Percentiles rank a stretch among this genome's conserved stretches.
phyloP scores from a whole-genome alignment of 2,113 vertebrate species.

The Anarrhichthys ocellatus region DNA sequence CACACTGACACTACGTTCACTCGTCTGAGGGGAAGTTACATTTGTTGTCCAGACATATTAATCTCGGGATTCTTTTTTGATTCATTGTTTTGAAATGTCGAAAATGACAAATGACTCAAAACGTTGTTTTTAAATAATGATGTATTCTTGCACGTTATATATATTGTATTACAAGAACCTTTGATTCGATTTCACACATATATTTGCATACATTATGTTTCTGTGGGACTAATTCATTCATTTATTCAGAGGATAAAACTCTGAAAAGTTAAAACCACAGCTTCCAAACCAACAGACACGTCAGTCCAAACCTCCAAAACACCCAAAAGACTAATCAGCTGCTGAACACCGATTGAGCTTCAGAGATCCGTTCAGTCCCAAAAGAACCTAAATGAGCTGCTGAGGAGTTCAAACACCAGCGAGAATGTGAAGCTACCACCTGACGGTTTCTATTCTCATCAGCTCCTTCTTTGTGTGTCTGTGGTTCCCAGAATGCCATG shows the following conservation, averaged over 20 bases:
- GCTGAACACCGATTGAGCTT: neutral
- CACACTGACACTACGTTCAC: neutral
- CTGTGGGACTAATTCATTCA: neutral
- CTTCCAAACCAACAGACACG: neutral
- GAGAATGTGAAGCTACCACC: too few species aligned
- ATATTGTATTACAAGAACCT: neutral
- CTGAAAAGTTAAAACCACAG: neutral
- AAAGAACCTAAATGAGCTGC: neutral
- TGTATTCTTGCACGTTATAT: neutral
- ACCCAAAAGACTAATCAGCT: neutral
- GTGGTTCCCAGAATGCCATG: slow-evolving; percentile 88
- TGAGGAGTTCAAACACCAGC: neutral
- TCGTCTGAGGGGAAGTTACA: neutral
- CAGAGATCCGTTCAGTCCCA: neutral
- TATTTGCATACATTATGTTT: neutral
- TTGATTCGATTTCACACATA: slow-evolving; percentile 8
- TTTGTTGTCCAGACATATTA: neutral
- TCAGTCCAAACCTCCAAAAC: neutral
- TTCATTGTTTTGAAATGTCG: neutral
- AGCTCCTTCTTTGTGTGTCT: neutral
- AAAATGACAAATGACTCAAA: neutral
- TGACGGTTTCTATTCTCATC: neutral
- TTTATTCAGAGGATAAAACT: neutral
- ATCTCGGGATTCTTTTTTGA: neutral
- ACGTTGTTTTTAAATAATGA: neutral